Evolutionary conservation across 2,797 vertebrate genomes (phyloP), one percentile per base, ranked within the genome.

Genomic region (Sebastolobus altivelis): DNA sequence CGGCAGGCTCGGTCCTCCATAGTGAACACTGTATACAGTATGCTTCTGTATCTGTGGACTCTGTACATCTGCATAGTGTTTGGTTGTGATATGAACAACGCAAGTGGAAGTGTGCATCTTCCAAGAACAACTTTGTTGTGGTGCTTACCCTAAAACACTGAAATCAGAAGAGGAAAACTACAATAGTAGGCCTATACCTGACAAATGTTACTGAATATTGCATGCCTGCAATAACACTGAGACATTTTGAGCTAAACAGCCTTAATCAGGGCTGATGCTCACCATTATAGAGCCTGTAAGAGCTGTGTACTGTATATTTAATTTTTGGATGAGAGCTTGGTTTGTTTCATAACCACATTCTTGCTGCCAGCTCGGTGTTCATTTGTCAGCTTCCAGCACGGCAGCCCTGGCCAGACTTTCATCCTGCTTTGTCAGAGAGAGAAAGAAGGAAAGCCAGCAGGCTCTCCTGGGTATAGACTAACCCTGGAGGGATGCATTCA

Each of bases 281-380:
- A 8, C 62, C 55, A n/a, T 71, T 2, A 27, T 72, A 46, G 55
- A 75, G 10, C 49, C 16, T 68, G 62, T 52, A 56, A 52, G 37
- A 3, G 54, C 56, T 35, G 61, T 22, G 2, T 43, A 13, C 37
- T 65, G 60, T 65, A 12, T 59, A 38, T 78, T 66, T 66, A 8
- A 2, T 68, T 79, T 55, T 37, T 79, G 77, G 49, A 67, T 14
- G 67, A 56, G 43, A 18, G 56, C 65, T 65, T n/a, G 25, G 55
- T 72, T 81, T 70, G 78, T 91, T 87, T 91, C 79, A 78, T 92
- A 88, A 90, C 59, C 61, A 38, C 86, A 65, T 79, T 66, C 72
- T 63, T 56, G 43, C 80, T 88, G 85, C 85, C 87, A 87, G 76
- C 75, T 8, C 63, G 37, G 55, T 2, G 79, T 72, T 81, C 75